These are phyloP conservation scores for Vanessa cardui DNA, from an alignment of 2,888 invertebrate species.

Conservation along the genomic window DNA sequence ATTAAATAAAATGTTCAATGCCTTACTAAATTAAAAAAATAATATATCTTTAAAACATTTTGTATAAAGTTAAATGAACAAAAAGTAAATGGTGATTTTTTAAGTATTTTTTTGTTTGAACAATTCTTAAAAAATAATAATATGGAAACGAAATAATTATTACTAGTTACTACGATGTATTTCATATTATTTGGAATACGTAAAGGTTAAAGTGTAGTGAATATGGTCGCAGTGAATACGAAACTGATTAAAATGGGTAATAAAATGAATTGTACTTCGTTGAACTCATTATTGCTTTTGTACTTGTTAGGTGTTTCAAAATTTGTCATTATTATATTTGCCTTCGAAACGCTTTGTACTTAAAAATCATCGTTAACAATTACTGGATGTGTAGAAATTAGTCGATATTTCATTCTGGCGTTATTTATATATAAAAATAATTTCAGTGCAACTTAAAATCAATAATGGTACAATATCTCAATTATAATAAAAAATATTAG, in stretches of 20 bases:
- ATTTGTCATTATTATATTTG: conserved; percentile 44
- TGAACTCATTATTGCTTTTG: conserved; percentile 4
- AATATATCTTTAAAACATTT: too few relatives aligned
- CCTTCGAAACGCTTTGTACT: conserved; percentile 71
- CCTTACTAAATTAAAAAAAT: too few relatives aligned
- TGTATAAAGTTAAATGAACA: too few relatives aligned
- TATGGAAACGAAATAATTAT: too few relatives aligned
- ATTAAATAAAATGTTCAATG: too few relatives aligned
- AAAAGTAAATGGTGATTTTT: too few relatives aligned
- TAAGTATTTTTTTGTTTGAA: too few relatives aligned
- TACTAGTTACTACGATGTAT: too few relatives aligned
- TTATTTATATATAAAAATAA: conserved; percentile 23
- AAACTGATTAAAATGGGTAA: not conserved
- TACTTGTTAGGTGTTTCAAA: conserved; percentile 19
- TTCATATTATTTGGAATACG: too few relatives aligned
- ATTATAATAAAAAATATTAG: not conserved
- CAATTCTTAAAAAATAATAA: too few relatives aligned
- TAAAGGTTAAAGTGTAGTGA: not conserved
- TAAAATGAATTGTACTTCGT: not conserved
- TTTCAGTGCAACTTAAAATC: conserved; percentile 25
- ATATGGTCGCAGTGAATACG: not conserved
- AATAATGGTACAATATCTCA: not conserved
- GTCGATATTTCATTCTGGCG: conserved; percentile 1
- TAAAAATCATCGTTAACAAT: conserved; percentile 47
- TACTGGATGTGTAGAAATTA: conserved; percentile 12